Evolutionary conservation across 1,140 invertebrate species (phyloP), one percentile per base, ranked within the genome.

Genomic region (Himalopsyche phryganea): DNA sequence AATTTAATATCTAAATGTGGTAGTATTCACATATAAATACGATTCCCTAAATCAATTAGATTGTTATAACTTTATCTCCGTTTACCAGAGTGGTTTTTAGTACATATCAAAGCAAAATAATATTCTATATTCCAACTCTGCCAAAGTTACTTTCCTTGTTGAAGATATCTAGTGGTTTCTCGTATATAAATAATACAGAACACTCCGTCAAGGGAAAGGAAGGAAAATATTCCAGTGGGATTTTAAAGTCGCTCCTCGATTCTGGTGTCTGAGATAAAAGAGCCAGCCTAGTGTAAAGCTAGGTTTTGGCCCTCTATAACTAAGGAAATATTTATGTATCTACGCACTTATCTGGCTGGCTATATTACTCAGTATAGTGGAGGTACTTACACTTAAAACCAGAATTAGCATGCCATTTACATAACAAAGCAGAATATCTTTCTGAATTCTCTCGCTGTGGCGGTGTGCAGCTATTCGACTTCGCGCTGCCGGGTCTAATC

Each of bases 361-460:
- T 45, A 17, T 19, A 45, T 45, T 45, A 19, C 42, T 10, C 42
- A 40, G 42, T 17, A 20, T 45, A 45, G 42, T 45, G 18, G 42
- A 5, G 14, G 13, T 45, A 19, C 42, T 45, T 19, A 19, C 42
- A 19, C 42, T 45, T 45, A 45, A 45, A 45, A 45, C 42, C 42
- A 11, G 10, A 45, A 45, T 45, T 45, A 45, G 42, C 42, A 45
- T 45, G 42, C 17, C 42, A 45, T 45, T 45, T 45, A 19, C 42
- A 45, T 45, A 45, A 45, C 42, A 45, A 45, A 45, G 42, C 38
- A 13, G 38, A 15, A 40, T 40, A 40, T 40, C 38, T 40, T 40
- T 40, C 38, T 3, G 11, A 40, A 40, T 40, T 40, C 38, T 40
- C 23, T 28, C 23, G 23, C 23, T 28, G 23, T 28, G n/a, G 15